Base-by-base conservation (phyloP, 2,797 vertebrate species). In the Halcyon leucocephala region DNA sequence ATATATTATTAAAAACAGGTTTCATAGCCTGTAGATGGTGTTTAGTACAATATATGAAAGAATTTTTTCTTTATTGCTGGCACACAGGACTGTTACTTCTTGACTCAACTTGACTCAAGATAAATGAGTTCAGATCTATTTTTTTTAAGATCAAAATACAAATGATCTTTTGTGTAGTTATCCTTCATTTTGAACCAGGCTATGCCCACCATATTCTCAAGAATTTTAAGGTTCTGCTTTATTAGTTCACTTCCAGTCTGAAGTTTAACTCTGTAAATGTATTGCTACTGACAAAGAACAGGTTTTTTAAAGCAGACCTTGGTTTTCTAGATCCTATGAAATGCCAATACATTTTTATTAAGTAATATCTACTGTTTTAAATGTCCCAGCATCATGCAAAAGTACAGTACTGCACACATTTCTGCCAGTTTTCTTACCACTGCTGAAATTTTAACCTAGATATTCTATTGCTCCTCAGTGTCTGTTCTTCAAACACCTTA, bases 231-330 rank as follows among this genome's bases (percentile, higher is more conserved):
- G 61, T 37, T 82, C 2, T 49, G 2, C 46, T 14, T 48, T 78
- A 42, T 48, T 78, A 42, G 41, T 44, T 89, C 19, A 37, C 4
- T 86, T 78, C 4, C 17, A 64, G 22, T 49, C 7, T 5, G 19
- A 60, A 81, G 5, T 33, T 81, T 76, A 86, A 81, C 10, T 64
- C 21, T 52, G 12, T 49, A 78, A 88, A 49, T 52, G 1, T 7
- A 69, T 24, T 71, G 3, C 9, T 81, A 44, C 8, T 1, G 0
- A 66, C 49, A 77, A 54, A 52, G 1, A 57, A 9, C 1, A 25
- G 0, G 0, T 65, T 77, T 67, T 84, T 51, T 35, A 39, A 70
- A 46, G 4, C 9, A 49, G 7, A 46, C 15, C 19, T 28, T 57
- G 49, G 10, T 33, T 83, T 80, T 26, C 48, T 31, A 46, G 48